A percentile compares a stretch with the other conserved stretches of the same genome.
phyloP scores from a whole-genome alignment of 2,113 vertebrate species.

The Dolichallabes microphthalmus region DNA sequence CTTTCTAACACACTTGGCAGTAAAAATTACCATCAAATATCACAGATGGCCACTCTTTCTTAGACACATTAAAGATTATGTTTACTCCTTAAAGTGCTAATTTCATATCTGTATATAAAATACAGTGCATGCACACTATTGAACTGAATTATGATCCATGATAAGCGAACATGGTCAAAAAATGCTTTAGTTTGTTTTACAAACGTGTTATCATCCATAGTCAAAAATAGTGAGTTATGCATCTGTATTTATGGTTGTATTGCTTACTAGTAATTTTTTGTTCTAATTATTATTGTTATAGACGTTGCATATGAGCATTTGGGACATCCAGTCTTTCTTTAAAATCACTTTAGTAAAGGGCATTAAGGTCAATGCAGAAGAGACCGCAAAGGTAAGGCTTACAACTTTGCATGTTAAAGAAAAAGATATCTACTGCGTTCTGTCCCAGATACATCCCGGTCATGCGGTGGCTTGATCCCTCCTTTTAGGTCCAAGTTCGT shows the following conservation, averaged over 20 bases:
- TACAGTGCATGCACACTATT: background rate
- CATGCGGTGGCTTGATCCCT: background rate
- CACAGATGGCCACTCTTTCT: background rate
- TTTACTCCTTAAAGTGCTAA: background rate
- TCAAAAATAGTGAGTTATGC: slow-evolving; percentile 15
- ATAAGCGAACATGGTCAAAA: background rate
- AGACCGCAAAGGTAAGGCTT: slow-evolving; percentile 86
- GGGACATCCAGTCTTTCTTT: slow-evolving; percentile 83
- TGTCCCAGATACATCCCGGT: background rate
- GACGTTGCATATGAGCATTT: slow-evolving; percentile 80
- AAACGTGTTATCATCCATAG: background rate
- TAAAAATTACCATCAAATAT: background rate
- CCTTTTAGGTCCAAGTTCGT: slow-evolving; percentile 87
- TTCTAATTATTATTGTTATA: slow-evolving; percentile 42
- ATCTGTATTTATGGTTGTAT: slow-evolving; percentile 10
- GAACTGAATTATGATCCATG: background rate
- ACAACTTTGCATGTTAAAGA: background rate
- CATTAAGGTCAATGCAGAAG: slow-evolving; percentile 94
- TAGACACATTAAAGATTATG: background rate
- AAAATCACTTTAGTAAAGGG: slow-evolving; percentile 86
- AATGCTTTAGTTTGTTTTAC: background rate
- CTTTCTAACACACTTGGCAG: background rate
- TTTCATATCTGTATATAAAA: background rate
- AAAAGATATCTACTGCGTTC: background rate
- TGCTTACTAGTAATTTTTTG: background rate